These are phyloP conservation scores for Dendropsophus ebraccatus DNA, from an alignment of 2,113 vertebrate genomes.

Conservation along the genomic window DNA sequence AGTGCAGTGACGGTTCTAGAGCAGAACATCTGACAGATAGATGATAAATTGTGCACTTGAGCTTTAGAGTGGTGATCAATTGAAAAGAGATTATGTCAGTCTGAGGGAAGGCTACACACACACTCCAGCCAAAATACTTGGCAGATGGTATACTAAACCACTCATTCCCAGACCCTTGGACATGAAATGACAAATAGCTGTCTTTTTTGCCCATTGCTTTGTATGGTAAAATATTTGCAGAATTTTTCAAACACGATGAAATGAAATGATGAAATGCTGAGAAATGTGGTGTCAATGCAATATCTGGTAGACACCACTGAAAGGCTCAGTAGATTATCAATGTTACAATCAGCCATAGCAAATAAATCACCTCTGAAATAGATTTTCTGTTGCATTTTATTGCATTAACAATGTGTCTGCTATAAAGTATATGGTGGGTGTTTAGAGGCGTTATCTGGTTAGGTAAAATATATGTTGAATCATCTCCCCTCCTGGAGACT, in stretches of 20 bases:
- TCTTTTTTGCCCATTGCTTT: slow-evolving; percentile 11
- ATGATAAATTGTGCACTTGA: slow-evolving; percentile 56
- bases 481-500: no score
- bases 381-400: background rate
- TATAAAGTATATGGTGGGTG: no score
- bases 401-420: background rate
- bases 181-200: slow-evolving; percentile 34
- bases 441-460: no score
- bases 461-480: no score
- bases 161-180: slow-evolving; percentile 16
- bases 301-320: background rate
- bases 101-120: slow-evolving; percentile 44
- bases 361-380: background rate
- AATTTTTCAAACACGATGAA: slow-evolving; percentile 1
- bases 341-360: background rate
- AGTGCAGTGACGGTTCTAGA: slow-evolving; percentile 34
- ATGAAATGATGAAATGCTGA: background rate
- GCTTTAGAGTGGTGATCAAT: slow-evolving; percentile 55
- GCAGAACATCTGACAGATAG: slow-evolving; percentile 48
- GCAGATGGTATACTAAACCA: slow-evolving; percentile 37
- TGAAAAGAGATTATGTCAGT: slow-evolving; percentile 57
- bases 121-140: slow-evolving; percentile 45
- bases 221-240: slow-evolving; percentile 26
- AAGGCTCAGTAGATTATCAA: background rate
- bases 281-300: background rate